phyloP scores from a whole-genome alignment of 2,113 vertebrate species.

The Semicossyphus pulcher region DNA sequence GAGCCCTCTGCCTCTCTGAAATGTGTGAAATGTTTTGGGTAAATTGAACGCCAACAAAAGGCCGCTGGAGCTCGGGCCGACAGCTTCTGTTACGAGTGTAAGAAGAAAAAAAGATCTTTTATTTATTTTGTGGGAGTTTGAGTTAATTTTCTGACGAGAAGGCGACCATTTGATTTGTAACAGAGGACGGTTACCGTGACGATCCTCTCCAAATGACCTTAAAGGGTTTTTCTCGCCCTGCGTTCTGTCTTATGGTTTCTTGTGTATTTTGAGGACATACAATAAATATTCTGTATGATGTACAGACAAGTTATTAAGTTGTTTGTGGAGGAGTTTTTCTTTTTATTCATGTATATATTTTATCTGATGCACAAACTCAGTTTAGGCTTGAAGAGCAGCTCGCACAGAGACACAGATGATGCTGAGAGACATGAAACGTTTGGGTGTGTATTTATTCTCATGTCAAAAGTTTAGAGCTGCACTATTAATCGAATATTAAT shows the following conservation, averaged over 20 bases:
- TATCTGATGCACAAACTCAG: no score
- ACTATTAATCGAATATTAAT: no score
- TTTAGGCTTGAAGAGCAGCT: no score
- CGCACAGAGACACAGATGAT: no score
- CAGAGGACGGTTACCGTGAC: conserved; percentile 2
- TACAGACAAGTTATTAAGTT: conserved; percentile 49
- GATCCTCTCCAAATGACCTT: conserved; percentile 47
- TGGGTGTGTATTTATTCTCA: no score
- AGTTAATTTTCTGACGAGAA: conserved; percentile 26
- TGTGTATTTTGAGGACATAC: conserved; percentile 69
- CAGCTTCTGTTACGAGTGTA: conserved; percentile 36
- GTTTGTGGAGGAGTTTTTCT: conserved; percentile 25
- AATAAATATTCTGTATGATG: conserved; percentile 76
- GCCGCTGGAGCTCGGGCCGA: conserved; percentile 10
- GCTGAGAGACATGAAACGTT: no score
- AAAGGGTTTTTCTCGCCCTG: conserved; percentile 44
- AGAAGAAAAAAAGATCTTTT: conserved; percentile 29
- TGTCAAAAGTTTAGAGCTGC: no score
- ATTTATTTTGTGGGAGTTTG: conserved; percentile 74
- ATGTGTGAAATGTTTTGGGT: conserved; percentile 2
- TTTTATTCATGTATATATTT: not conserved
- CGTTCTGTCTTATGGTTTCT: conserved; percentile 60
- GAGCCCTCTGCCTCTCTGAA: conserved; percentile 3
- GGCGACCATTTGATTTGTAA: conserved; percentile 25
- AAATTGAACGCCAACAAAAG: not conserved